Evolutionary conservation across 2,113 vertebrate genomes (phyloP).

Genomic region (Nannobrachium achirus): DNA sequence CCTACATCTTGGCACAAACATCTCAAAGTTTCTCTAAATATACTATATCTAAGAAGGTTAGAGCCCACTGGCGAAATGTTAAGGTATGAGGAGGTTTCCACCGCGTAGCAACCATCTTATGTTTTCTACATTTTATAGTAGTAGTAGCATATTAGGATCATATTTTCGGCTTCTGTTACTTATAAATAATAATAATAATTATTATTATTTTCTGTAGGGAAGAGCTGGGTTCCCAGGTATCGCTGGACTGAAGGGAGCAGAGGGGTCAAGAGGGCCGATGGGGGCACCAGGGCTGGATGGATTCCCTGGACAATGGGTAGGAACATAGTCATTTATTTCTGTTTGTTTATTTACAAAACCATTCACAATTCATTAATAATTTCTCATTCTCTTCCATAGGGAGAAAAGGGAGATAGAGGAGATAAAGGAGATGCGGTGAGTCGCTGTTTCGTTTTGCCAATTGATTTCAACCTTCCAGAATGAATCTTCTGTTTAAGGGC

Average conservation of each 20-base stretch:
- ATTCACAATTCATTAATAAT: not conserved
- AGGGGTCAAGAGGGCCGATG: constrained; percentile 75
- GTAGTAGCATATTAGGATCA: no score
- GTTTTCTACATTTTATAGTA: not conserved
- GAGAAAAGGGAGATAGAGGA: constrained; percentile 87
- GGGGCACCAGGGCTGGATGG: constrained; percentile 86
- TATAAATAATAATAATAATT: not conserved
- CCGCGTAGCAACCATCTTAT: no score
- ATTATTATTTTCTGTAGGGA: constrained; percentile 57
- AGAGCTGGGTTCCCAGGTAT: constrained; percentile 70
- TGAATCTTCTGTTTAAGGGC: not conserved
- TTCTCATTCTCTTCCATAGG: constrained; percentile 76
- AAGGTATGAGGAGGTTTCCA: no score
- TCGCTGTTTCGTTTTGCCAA: constrained; percentile 9
- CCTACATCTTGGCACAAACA: no score
- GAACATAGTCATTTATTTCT: no score
- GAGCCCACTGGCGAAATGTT: no score
- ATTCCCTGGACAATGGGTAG: constrained; percentile 80
- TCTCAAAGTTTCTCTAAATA: no score
- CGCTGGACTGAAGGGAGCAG: constrained; percentile 76
- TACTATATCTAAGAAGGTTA: not conserved
- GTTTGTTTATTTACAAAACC: no score
- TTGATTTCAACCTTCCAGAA: no score
- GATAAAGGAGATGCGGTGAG: constrained; percentile 84
- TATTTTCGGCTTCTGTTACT: not conserved